phyloP scores from a whole-genome alignment of 2,113 vertebrate species.

The Caranx ignobilis region DNA sequence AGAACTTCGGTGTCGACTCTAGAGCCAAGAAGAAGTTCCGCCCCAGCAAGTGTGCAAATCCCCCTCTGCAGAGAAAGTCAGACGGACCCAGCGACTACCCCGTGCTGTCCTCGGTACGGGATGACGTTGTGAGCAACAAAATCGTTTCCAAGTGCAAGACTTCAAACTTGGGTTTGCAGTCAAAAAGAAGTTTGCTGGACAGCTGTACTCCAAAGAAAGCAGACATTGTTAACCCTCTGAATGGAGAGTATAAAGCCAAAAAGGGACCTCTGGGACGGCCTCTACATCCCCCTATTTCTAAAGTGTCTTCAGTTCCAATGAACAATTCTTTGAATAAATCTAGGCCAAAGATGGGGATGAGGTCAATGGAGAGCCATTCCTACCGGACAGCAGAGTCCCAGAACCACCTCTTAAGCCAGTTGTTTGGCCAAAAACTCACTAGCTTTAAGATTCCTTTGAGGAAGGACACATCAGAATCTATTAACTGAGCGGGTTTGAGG shows the following conservation, averaged over 20 bases:
- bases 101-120: conserved; percentile 85
- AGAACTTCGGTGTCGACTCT: conserved; percentile 85
- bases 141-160: conserved; percentile 83
- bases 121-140: conserved; percentile 87
- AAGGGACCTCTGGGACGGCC: conserved; percentile 86
- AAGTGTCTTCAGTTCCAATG: conserved; percentile 82
- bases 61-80: conserved; percentile 73
- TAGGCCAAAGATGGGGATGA: conserved; percentile 82
- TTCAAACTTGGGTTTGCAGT: conserved; percentile 78
- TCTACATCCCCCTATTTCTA: conserved; percentile 85
- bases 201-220: conserved; percentile 85
- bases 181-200: conserved; percentile 83
- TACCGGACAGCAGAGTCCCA: conserved; percentile 95
- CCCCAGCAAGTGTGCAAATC: conserved; percentile 77
- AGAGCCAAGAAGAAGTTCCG: conserved; percentile 88
- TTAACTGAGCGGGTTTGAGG: conserved; percentile 77
- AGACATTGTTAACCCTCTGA: conserved; percentile 80
- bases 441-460: conserved; percentile 99
- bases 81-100: conserved; percentile 84
- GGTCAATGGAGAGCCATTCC: conserved; percentile 81
- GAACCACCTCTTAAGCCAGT: conserved; percentile 95
- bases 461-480: conserved; percentile 92
- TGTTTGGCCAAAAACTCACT: conserved; percentile 97
- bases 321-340: conserved; percentile 86
- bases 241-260: conserved; percentile 86